Conservation (phyloP, 1,140 invertebrate genomes). For the Cryptotermes secundus region DNA sequence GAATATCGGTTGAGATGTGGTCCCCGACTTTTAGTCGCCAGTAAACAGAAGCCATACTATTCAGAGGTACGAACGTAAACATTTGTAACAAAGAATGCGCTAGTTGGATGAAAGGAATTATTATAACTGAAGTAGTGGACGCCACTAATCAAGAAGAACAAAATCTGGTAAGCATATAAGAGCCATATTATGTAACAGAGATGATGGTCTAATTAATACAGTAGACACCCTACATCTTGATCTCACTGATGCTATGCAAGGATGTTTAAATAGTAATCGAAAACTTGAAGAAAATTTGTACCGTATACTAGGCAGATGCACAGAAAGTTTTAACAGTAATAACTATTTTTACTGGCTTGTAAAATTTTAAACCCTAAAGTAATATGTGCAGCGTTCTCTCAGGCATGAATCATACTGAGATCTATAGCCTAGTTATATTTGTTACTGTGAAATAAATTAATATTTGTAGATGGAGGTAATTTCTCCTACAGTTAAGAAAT, state of each 20-base stretch:
- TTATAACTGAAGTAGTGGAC: neutral
- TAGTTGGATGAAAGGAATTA: neutral
- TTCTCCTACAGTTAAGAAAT: too few relatives aligned
- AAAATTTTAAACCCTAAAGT: neutral
- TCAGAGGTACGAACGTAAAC: neutral
- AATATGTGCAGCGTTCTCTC: neutral
- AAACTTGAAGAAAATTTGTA: neutral
- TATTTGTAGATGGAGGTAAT: neutral
- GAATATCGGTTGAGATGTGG: neutral
- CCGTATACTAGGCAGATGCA: neutral
- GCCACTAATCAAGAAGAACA: neutral
- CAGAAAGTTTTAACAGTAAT: neutral
- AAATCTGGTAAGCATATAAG: neutral
- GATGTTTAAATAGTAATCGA: neutral
- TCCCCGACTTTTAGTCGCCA: conserved; percentile 28
- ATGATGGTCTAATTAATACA: neutral
- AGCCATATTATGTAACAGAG: neutral
- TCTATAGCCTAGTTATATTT: neutral
- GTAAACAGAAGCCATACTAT: conserved; percentile 31
- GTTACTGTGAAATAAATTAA: neutral
- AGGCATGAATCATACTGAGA: neutral
- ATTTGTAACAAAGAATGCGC: neutral
- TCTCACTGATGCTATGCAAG: neutral
- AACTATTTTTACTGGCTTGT: neutral
- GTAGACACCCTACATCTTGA: neutral